phyloP scores from a whole-genome alignment of 2,113 vertebrate genomes.

The Gobio gobio region DNA sequence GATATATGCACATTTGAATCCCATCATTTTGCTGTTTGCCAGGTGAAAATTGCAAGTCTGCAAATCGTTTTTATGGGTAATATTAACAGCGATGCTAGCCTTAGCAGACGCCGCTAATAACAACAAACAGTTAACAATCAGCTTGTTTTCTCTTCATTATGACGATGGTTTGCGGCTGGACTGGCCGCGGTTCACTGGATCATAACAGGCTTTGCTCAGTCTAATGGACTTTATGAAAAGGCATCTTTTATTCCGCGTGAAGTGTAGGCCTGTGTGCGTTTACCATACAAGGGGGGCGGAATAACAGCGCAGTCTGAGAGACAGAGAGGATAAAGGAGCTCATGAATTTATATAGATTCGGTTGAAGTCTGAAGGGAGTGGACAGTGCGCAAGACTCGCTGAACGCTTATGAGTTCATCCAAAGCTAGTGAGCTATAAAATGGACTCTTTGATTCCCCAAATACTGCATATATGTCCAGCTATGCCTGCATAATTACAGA shows the following conservation, averaged over 20 bases:
- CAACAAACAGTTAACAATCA: no score
- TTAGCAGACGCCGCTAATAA: neutral
- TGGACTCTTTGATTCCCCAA: conserved; percentile 69
- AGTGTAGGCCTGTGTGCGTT: conserved; percentile 7
- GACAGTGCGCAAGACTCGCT: conserved; percentile 60
- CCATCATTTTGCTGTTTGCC: neutral
- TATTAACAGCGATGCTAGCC: neutral
- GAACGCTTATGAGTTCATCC: conserved; percentile 71
- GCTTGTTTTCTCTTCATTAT: neutral
- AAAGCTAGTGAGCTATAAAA: conserved; percentile 77
- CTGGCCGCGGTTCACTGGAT: neutral
- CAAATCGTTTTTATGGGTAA: neutral
- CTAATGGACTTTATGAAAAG: conserved; percentile 26
- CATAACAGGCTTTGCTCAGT: neutral
- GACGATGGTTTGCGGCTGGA: neutral
- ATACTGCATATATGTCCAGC: conserved; percentile 64
- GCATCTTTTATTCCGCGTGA: conserved; percentile 15
- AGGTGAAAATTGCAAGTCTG: neutral
- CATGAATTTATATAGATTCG: conserved; percentile 73
- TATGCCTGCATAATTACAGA: conserved; percentile 61
- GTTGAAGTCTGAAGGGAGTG: conserved; percentile 58
- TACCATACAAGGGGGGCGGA: conserved; percentile 8
- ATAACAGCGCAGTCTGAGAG: conserved; percentile 52
- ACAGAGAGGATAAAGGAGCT: conserved; percentile 62
- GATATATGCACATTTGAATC: neutral